phyloP scores from a whole-genome alignment of 2,797 vertebrate species.

The Pseudotriccus pelzelni region DNA sequence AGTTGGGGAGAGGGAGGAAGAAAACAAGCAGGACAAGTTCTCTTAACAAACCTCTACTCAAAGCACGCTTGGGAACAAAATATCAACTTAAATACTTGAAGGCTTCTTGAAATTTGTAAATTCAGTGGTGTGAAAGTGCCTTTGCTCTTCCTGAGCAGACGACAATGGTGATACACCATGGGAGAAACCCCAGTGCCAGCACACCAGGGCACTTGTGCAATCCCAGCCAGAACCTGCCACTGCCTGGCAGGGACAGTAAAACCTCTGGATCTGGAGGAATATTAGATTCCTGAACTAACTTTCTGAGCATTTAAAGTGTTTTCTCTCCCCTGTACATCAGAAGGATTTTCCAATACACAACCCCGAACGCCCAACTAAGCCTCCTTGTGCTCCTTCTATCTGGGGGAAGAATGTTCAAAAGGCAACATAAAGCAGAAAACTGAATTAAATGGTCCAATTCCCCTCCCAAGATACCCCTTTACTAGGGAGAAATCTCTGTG shows the following conservation, averaged over 20 bases:
- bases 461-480: neutral
- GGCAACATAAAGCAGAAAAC: neutral
- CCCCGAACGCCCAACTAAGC: neutral
- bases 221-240: neutral
- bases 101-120: neutral
- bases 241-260: neutral
- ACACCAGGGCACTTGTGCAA: neutral
- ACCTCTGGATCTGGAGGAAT: neutral
- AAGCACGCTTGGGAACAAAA: neutral
- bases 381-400: neutral
- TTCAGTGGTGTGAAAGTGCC: neutral
- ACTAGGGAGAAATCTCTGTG: neutral
- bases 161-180: accelerated
- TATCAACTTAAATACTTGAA: neutral
- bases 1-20: neutral
- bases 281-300: neutral
- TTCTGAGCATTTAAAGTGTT: neutral
- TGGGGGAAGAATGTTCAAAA: neutral
- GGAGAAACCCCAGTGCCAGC: neutral
- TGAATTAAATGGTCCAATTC: neutral
- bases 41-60: neutral
- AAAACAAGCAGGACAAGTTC: neutral
- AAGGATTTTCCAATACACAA: neutral
- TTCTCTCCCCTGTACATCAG: neutral
- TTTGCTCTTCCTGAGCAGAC: neutral